phyloP scores from a whole-genome alignment of 92 coral and sea anemone species.

The Porites lobata region DNA sequence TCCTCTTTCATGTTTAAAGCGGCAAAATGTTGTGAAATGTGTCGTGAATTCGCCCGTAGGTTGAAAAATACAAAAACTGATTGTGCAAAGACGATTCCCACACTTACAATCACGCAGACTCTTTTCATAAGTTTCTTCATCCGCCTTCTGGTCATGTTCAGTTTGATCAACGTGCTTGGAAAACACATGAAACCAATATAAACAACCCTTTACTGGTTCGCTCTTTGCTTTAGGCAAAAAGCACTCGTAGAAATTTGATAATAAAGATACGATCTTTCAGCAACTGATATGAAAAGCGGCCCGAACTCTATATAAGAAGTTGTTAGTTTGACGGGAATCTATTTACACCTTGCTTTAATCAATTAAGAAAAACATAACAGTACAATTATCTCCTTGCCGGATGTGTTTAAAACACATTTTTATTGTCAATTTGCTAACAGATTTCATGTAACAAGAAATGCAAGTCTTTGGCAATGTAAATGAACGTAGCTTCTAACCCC shows the following conservation, averaged over 20 bases:
- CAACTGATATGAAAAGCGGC: conserved; percentile 13
- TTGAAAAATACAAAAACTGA: conserved; percentile 9
- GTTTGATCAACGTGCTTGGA: too few relatives aligned
- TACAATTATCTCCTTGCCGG: background rate
- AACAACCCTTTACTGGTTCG: background rate
- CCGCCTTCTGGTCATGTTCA: conserved; percentile 17
- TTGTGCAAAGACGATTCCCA: conserved; percentile 2
- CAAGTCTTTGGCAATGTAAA: too few relatives aligned
- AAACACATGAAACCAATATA: background rate
- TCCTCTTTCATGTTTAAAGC: background rate
- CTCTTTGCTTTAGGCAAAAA: background rate
- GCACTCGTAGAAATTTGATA: conserved; percentile 24
- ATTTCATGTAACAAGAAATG: too few relatives aligned
- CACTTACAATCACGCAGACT: background rate
- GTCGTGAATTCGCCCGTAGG: background rate
- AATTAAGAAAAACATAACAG: conserved; percentile 18
- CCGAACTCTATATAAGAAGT: background rate
- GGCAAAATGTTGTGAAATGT: background rate
- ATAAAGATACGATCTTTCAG: conserved; percentile 16
- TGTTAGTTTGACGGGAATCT: conserved; percentile 29
- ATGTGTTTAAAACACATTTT: background rate
- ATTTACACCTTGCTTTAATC: conserved; percentile 15
- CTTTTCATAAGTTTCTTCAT: conserved; percentile 26
- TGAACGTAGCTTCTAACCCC: too few relatives aligned
- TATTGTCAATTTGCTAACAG: too few relatives aligned